Percentiles rank a stretch among this genome's conserved stretches.
Conservation (phyloP, 2,797 vertebrate genomes). For the Sebastes glaucus region DNA sequence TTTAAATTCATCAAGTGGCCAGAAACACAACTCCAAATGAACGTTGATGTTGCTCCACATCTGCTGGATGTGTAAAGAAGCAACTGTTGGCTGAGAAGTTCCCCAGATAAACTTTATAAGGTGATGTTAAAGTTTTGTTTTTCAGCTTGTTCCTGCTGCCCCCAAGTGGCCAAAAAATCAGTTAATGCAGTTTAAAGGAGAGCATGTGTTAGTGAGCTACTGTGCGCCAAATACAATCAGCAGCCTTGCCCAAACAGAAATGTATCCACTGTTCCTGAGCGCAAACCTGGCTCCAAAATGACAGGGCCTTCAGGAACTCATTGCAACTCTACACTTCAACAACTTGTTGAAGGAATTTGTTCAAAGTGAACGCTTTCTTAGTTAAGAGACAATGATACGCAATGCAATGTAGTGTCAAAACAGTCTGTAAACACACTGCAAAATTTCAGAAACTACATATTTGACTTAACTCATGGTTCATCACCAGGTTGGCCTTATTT, state of each 20-base stretch:
- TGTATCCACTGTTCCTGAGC: slow-evolving; percentile 58
- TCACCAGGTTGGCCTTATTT: slow-evolving; percentile 19
- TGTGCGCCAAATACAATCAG: slow-evolving; percentile 69
- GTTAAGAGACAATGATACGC: slow-evolving; percentile 12
- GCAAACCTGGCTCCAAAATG: slow-evolving; percentile 39
- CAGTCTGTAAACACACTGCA: background rate
- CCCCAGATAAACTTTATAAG: background rate
- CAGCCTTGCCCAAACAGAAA: slow-evolving; percentile 56
- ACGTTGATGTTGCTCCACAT: background rate
- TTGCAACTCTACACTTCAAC: slow-evolving; percentile 21
- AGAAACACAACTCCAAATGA: background rate
- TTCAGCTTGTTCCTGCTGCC: background rate
- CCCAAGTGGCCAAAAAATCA: background rate
- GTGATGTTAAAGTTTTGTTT: slow-evolving; percentile 1
- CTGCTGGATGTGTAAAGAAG: background rate
- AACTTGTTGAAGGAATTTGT: slow-evolving; percentile 19
- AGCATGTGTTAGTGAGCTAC: slow-evolving; percentile 18
- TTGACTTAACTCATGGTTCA: slow-evolving; percentile 35
- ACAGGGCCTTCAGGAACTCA: slow-evolving; percentile 30
- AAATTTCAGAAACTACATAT: slow-evolving; percentile 9
- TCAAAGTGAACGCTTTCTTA: slow-evolving; percentile 22
- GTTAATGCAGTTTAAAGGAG: slow-evolving; percentile 3
- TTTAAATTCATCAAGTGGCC: background rate
- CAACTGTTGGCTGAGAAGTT: background rate
- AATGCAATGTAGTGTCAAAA: slow-evolving; percentile 1